These are phyloP conservation scores for Gallinago media DNA, from an alignment of 2,113 vertebrate genomes.

Conservation along the genomic window DNA sequence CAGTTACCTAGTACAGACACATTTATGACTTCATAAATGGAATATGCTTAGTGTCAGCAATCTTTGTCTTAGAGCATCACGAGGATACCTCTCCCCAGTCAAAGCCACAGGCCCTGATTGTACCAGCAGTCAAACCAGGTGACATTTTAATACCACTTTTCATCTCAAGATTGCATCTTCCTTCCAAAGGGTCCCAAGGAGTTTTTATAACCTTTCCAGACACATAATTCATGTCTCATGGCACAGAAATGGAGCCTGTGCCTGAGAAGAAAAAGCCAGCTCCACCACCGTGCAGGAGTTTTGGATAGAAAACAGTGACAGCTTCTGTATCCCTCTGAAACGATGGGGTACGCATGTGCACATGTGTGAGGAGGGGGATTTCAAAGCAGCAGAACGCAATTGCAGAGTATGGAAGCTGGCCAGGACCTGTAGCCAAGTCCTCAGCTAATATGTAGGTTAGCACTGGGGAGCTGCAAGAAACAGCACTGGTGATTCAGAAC, in stretches of 20 bases:
- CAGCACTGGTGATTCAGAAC: neutral
- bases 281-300: neutral
- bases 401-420: neutral
- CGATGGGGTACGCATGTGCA: neutral
- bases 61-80: neutral
- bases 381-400: neutral
- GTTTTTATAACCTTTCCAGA: slow-evolving; percentile 30
- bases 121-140: neutral
- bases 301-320: neutral
- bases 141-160: slow-evolving; percentile 49
- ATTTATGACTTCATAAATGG: slow-evolving; percentile 57
- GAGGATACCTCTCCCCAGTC: neutral
- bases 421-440: neutral
- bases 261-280: neutral
- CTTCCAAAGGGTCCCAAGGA: slow-evolving; percentile 19
- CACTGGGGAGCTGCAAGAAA: neutral
- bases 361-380: neutral
- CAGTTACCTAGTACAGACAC: slow-evolving; percentile 26
- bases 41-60: slow-evolving; percentile 42
- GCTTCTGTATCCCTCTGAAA: neutral
- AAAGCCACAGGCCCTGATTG: neutral
- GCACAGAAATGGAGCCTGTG: neutral
- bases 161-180: slow-evolving; percentile 23
- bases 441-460: neutral
- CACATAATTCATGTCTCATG: neutral